Evolutionary conservation across 1,140 invertebrate species (phyloP).

Genomic region (Pseudomyrmex dendroicus): DNA sequence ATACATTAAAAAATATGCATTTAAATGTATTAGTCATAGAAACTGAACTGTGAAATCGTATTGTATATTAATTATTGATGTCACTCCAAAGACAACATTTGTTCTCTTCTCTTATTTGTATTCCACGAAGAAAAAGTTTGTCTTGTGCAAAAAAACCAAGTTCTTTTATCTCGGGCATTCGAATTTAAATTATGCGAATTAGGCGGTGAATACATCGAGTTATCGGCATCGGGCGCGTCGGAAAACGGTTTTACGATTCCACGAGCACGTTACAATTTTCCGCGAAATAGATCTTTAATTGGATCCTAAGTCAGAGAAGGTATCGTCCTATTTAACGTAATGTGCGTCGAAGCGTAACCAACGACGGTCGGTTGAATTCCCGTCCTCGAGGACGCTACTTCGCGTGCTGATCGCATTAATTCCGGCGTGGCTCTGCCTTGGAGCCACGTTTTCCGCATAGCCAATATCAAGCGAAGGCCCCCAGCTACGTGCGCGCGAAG

Average conservation of each 20-base stretch:
- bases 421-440: constrained; percentile 62
- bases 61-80: neutral
- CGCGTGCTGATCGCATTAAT: constrained; percentile 75
- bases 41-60: neutral
- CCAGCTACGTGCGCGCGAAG: constrained; percentile 17
- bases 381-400: constrained; percentile 62
- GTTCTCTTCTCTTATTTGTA: neutral
- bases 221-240: neutral
- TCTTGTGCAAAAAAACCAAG: neutral
- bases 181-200: constrained; percentile 51
- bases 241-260: constrained; percentile 26
- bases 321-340: constrained; percentile 51
- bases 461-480: constrained; percentile 72
- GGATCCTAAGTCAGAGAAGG: constrained; percentile 35
- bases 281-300: constrained; percentile 61
- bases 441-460: constrained; percentile 75
- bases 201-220: constrained; percentile 10
- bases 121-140: neutral
- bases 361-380: constrained; percentile 28
- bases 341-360: constrained; percentile 42
- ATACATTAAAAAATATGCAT: neutral
- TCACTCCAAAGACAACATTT: neutral
- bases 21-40: neutral
- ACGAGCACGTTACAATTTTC: constrained; percentile 6
- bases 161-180: neutral